Evolutionary conservation across 2,888 invertebrate species (phyloP).

Genomic region (Drosophila vallismaia): DNA sequence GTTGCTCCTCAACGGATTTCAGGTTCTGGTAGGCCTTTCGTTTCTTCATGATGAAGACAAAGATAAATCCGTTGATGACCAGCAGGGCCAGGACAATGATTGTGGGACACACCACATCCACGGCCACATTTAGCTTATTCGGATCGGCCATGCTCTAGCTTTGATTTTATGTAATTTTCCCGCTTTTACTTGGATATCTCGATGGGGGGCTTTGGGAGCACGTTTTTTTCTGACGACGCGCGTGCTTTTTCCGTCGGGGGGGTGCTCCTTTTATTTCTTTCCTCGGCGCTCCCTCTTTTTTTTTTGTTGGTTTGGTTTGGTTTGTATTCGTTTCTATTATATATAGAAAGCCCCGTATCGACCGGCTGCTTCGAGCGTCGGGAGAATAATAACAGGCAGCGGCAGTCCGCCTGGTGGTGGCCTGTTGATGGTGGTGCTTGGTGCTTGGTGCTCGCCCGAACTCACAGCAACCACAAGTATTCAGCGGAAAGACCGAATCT

Average conservation of each 20-base stretch:
- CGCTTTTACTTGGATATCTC: slow-evolving; percentile 9
- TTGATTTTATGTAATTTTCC: not conserved
- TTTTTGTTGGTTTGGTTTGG: not conserved
- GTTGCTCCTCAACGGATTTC: slow-evolving; percentile 18
- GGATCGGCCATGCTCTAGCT: slow-evolving; percentile 44
- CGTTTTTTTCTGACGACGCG: slow-evolving; percentile 65
- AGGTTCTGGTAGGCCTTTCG: slow-evolving; percentile 58
- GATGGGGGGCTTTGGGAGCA: slow-evolving; percentile 41
- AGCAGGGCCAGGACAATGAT: slow-evolving; percentile 61
- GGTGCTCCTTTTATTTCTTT: slow-evolving; percentile 66
- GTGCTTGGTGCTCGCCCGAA: slow-evolving; percentile 21
- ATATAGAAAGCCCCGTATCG: slow-evolving; percentile 13
- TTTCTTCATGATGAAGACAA: slow-evolving; percentile 67
- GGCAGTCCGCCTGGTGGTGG: slow-evolving; percentile 22
- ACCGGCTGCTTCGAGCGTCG: slow-evolving; percentile 60
- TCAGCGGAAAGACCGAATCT: slow-evolving; percentile 12
- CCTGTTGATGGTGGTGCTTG: not conserved
- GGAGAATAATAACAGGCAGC: slow-evolving; percentile 51
- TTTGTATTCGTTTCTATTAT: too few relatives aligned
- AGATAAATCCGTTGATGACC: slow-evolving; percentile 68
- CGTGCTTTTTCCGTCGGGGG: slow-evolving; percentile 47
- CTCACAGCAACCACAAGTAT: slow-evolving; percentile 7
- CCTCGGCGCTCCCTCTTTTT: slow-evolving; percentile 8
- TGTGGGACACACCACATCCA: slow-evolving; percentile 71
- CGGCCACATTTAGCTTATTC: slow-evolving; percentile 58